These are phyloP conservation scores for Zosterops japonicus DNA, from an alignment of 2,113 vertebrate species.

Conservation along the genomic window DNA sequence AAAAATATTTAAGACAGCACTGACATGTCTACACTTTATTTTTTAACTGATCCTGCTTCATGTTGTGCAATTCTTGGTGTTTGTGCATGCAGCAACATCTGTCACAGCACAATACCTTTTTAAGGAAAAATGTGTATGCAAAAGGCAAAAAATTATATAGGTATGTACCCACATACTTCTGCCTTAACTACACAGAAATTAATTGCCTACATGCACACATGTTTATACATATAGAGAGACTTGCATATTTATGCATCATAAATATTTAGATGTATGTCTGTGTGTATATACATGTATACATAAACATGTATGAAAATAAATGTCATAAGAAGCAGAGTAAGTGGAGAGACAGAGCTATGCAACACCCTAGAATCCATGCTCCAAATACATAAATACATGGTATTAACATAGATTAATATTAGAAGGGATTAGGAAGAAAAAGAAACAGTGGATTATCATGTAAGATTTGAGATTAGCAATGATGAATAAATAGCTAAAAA, in stretches of 20 bases:
- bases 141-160: not conserved
- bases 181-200: not conserved
- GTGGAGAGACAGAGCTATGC: not conserved
- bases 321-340: not conserved
- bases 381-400: not conserved
- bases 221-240: not conserved
- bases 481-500: not conserved
- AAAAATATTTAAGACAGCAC: not conserved
- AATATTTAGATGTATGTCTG: not conserved
- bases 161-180: not conserved
- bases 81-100: not conserved
- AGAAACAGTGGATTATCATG: not conserved
- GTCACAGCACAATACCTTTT: not conserved
- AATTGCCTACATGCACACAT: not conserved
- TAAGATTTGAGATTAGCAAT: not conserved
- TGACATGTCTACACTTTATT: not conserved
- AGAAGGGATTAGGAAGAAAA: not conserved
- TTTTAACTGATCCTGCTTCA: not conserved
- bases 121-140: not conserved
- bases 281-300: not conserved
- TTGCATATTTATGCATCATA: not conserved
- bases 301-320: not conserved
- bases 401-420: not conserved
- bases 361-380: not conserved
- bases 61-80: not conserved